These are phyloP conservation scores for Megastigmus dorsalis DNA, from an alignment of 2,888 invertebrate genomes.

Conservation along the genomic window DNA sequence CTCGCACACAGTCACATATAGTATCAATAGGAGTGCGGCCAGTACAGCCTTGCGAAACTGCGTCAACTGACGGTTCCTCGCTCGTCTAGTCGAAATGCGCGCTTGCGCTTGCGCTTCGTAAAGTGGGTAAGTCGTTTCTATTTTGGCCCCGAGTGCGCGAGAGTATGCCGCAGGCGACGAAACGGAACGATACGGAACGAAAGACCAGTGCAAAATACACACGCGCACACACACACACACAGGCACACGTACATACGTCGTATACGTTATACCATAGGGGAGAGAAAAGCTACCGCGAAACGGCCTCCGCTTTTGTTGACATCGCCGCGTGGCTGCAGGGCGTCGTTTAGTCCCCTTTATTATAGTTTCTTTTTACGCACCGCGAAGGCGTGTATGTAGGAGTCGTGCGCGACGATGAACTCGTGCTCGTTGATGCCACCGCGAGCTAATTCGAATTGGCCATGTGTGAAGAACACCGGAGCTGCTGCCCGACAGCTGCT, in stretches of 20 bases:
- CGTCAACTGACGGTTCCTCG: constrained; percentile 22
- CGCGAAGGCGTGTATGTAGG: not conserved
- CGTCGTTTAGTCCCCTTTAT: too few species aligned
- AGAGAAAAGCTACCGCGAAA: not conserved
- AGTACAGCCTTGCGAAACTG: not conserved
- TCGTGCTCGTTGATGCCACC: constrained; percentile 22
- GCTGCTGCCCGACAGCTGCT: not conserved
- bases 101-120: constrained; percentile 13
- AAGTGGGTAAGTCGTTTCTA: constrained; percentile 51
- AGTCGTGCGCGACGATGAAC: not conserved
- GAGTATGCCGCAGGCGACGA: constrained; percentile 21
- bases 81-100: constrained; percentile 38
- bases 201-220: constrained; percentile 14
- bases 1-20: not conserved
- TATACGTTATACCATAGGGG: too few species aligned
- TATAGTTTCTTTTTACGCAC: too few species aligned
- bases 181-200: constrained; percentile 43
- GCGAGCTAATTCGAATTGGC: constrained; percentile 46
- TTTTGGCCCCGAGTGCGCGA: constrained; percentile 37
- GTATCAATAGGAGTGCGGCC: too few species aligned
- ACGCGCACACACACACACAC: not conserved
- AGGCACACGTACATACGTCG: too few species aligned
- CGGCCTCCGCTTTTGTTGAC: constrained; percentile 31
- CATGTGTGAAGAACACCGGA: constrained; percentile 24
- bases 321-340: not conserved